A percentile compares a stretch with the other conserved stretches of the same genome.
These are phyloP conservation scores for Hirtodrosophila alboralis DNA, from an alignment of 2,888 invertebrate species.

Conservation along the genomic window DNA sequence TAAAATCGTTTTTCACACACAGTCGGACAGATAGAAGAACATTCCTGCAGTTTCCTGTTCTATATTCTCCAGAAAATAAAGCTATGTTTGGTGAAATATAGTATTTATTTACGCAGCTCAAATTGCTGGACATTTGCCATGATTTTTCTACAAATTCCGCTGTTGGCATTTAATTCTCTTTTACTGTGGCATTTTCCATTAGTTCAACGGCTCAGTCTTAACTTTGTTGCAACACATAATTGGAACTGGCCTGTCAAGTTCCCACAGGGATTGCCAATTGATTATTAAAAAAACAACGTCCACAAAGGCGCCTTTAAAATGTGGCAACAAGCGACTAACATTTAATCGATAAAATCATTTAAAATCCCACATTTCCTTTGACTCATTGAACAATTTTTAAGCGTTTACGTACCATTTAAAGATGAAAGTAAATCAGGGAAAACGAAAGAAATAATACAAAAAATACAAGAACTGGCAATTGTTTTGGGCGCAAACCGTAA, in stretches of 20 bases:
- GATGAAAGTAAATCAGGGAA: slow-evolving; percentile 16
- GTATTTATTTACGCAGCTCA: slow-evolving; percentile 28
- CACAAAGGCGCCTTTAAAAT: background rate
- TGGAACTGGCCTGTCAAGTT: slow-evolving; percentile 19
- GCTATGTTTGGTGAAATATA: too few species aligned
- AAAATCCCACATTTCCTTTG: slow-evolving; percentile 1
- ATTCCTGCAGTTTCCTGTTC: slow-evolving; percentile 17
- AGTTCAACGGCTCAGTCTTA: slow-evolving; percentile 9
- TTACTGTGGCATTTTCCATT: slow-evolving; percentile 29
- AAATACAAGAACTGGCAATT: too few species aligned
- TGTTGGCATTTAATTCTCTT: slow-evolving; percentile 12
- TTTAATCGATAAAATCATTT: slow-evolving; percentile 44
- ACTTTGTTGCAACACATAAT: slow-evolving; percentile 26
- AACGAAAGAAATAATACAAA: background rate
- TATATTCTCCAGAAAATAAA: too few species aligned
- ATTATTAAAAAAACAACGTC: slow-evolving; percentile 18
- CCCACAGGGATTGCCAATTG: slow-evolving; percentile 31
- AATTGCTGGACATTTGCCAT: slow-evolving; percentile 52
- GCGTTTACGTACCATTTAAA: background rate
- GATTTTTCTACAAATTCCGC: slow-evolving; percentile 6
- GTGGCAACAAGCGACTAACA: slow-evolving; percentile 7
- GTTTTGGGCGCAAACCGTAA: too few species aligned
- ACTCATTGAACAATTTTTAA: slow-evolving; percentile 1
- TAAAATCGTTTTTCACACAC: slow-evolving; percentile 25
- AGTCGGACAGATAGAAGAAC: too few species aligned